Conservation (phyloP, 2,888 invertebrate genomes). For the Catocala fraxini region DNA sequence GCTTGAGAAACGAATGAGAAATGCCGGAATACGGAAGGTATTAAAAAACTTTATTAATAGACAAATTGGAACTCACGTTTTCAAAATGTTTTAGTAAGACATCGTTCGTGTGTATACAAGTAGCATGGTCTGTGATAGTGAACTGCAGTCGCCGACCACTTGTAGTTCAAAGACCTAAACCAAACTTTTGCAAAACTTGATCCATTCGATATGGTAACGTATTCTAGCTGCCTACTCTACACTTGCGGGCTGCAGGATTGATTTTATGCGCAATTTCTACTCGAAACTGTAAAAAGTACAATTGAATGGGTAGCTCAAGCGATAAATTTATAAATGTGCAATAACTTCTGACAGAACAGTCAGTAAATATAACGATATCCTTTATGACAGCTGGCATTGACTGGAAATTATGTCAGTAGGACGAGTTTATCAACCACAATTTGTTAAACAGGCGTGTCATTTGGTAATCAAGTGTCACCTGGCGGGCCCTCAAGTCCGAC, state of each 20-base stretch:
- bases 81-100: conserved; percentile 18
- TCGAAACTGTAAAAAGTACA: neutral
- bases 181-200: conserved; percentile 43
- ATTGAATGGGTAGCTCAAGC: neutral
- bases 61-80: conserved; percentile 10
- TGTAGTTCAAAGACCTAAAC: conserved; percentile 47
- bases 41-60: conserved; percentile 46
- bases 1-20: conserved; percentile 20
- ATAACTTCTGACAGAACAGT: conserved; percentile 4
- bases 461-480: conserved; percentile 11
- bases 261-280: conserved; percentile 33
- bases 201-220: conserved; percentile 40
- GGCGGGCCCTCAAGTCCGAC: neutral
- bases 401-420: conserved; percentile 40
- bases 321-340: conserved; percentile 9
- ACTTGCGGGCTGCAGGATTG: conserved; percentile 28
- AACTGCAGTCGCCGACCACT: conserved; percentile 18
- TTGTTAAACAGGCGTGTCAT: conserved; percentile 22
- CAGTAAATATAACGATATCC: conserved; percentile 27
- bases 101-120: neutral
- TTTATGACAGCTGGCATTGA: conserved; percentile 30
- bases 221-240: conserved; percentile 22
- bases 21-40: conserved; percentile 41
- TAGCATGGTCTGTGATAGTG: conserved; percentile 14
- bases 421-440: conserved; percentile 17